Evolutionary conservation across 2,888 invertebrate species (phyloP).

Genomic region (Hypomecis atomaria): DNA sequence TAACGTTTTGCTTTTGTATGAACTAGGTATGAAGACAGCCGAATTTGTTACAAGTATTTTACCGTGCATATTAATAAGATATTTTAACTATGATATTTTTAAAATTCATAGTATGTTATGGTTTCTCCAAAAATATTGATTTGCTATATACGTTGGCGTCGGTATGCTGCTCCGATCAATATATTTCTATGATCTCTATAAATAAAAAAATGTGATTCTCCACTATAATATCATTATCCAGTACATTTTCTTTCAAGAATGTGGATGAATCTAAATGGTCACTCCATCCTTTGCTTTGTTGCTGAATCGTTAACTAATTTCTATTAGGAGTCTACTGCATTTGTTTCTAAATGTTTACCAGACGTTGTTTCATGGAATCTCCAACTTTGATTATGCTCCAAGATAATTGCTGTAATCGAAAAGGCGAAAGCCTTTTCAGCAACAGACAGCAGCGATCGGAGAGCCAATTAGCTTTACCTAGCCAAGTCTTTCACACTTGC

Average conservation of each 20-base stretch:
- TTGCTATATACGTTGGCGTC: no score
- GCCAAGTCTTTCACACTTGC: neutral
- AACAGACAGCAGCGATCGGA: neutral
- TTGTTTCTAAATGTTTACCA: slow-evolving; percentile 10
- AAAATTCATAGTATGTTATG: no score
- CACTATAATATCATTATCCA: no score
- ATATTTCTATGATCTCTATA: slow-evolving; percentile 1
- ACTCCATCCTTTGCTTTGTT: neutral
- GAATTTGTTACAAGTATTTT: no score
- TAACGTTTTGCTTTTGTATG: no score
- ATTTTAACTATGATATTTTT: no score
- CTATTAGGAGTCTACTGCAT: neutral
- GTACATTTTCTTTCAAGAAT: neutral
- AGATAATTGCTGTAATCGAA: slow-evolving; percentile 5
- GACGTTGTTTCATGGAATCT: slow-evolving; percentile 9
- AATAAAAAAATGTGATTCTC: neutral
- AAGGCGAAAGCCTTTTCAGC: neutral
- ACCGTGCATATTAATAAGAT: no score
- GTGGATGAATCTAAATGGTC: slow-evolving; percentile 1
- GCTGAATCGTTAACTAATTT: neutral
- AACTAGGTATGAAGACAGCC: no score
- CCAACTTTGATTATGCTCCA: slow-evolving; percentile 31
- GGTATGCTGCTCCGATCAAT: neutral
- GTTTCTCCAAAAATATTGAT: no score
- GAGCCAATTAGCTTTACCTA: neutral